phyloP scores from a whole-genome alignment of 2,113 vertebrate species.

The Tetraodon nigroviridis region DNA sequence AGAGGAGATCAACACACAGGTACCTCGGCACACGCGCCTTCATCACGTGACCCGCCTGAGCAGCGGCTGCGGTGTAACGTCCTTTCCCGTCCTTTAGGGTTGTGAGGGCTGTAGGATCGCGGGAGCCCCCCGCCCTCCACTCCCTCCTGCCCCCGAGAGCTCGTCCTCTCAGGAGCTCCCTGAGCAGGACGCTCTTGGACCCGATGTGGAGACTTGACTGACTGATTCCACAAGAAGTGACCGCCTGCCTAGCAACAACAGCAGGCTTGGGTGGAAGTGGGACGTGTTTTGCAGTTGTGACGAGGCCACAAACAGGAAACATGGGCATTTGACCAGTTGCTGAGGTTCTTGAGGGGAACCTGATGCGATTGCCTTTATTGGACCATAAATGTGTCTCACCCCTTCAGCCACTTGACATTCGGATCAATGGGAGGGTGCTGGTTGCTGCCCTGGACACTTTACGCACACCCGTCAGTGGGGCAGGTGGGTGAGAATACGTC shows the following conservation, averaged over 20 bases:
- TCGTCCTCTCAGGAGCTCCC: slow-evolving; percentile 47
- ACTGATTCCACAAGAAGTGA: slow-evolving; percentile 7
- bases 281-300: slow-evolving; percentile 15
- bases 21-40: slow-evolving; percentile 26
- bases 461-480: slow-evolving; percentile 7
- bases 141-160: slow-evolving; percentile 43
- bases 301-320: slow-evolving; percentile 5
- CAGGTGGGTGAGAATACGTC: slow-evolving; percentile 6
- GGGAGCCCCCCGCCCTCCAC: slow-evolving; percentile 23
- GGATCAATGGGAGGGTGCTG: slow-evolving; percentile 9
- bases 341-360: slow-evolving; percentile 16
- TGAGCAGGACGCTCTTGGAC: slow-evolving; percentile 28
- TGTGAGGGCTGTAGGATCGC: slow-evolving; percentile 57
- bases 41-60: background rate
- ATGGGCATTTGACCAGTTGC: slow-evolving; percentile 22
- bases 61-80: background rate
- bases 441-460: slow-evolving; percentile 30
- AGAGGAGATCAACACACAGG: slow-evolving; percentile 73
- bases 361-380: slow-evolving; percentile 26
- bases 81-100: slow-evolving; percentile 50
- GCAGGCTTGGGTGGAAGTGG: slow-evolving; percentile 18
- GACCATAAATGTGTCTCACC: slow-evolving; percentile 36
- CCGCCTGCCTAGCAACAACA: background rate
- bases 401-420: slow-evolving; percentile 11
- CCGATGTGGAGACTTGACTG: slow-evolving; percentile 54